Conservation (phyloP, 2,888 invertebrate species). For the Cremastinae sp. region DNA sequence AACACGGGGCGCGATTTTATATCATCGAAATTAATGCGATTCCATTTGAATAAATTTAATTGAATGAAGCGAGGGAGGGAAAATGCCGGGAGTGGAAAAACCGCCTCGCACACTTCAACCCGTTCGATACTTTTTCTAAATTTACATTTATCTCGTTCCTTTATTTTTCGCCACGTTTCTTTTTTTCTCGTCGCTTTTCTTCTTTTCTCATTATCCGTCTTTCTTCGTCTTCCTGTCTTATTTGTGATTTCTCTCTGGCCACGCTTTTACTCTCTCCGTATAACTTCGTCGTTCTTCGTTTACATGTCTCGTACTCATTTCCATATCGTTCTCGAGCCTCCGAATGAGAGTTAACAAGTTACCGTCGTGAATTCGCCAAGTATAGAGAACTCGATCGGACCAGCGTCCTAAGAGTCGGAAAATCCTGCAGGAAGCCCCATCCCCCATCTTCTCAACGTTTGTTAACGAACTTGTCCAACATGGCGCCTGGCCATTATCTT, state of each 20-base stretch:
- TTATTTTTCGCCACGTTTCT: not conserved
- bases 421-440: not conserved
- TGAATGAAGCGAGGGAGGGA: not conserved
- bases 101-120: conserved; percentile 5
- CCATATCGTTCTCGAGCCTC: conserved; percentile 47
- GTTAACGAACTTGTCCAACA: conserved; percentile 45
- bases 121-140: conserved; percentile 28
- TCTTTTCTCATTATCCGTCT: not conserved
- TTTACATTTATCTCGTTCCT: conserved; percentile 26
- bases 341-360: conserved; percentile 58
- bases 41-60: conserved; percentile 32
- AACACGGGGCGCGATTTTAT: not conserved
- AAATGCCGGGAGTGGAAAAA: not conserved
- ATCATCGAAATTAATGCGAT: conserved; percentile 34
- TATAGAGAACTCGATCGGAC: not conserved
- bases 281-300: conserved; percentile 26
- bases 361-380: conserved; percentile 28
- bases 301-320: conserved; percentile 45
- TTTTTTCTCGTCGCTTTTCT: not conserved
- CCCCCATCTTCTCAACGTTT: not conserved
- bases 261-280: conserved; percentile 12
- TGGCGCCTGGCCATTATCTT: conserved; percentile 37
- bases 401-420: not conserved
- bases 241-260: conserved; percentile 26
- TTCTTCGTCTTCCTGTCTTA: conserved; percentile 20